Evolutionary conservation across 2,797 vertebrate species (phyloP).

Genomic region (Alcedo atthis): DNA sequence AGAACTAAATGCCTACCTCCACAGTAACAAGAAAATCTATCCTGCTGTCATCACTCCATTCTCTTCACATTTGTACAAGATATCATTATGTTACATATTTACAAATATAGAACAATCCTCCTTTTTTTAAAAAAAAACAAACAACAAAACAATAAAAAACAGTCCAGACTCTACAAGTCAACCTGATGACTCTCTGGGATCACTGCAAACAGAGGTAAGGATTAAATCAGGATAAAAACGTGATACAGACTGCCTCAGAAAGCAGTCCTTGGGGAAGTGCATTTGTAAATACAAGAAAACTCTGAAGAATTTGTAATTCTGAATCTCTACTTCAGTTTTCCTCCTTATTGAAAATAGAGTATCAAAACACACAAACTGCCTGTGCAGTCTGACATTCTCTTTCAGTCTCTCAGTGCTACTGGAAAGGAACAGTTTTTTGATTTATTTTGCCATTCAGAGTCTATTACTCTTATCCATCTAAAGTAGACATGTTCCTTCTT

Average conservation of each 20-base stretch:
- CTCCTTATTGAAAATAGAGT: background rate
- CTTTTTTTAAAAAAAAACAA: background rate
- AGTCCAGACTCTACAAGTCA: background rate
- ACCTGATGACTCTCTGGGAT: background rate
- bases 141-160: background rate
- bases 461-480: slow-evolving; percentile 1
- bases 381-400: background rate
- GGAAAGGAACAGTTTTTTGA: background rate
- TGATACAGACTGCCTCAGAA: background rate
- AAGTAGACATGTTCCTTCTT: background rate
- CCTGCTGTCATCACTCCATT: background rate
- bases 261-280: background rate
- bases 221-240: background rate
- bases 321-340: background rate
- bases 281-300: slow-evolving; percentile 27
- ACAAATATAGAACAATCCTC: background rate
- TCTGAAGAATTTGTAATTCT: slow-evolving; percentile 10
- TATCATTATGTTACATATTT: background rate
- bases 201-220: background rate
- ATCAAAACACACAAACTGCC: background rate
- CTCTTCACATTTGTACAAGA: background rate
- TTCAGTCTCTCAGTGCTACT: background rate
- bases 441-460: slow-evolving; percentile 28
- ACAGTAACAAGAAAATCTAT: background rate
- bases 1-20: background rate